Base-by-base conservation (phyloP, 37 sponge, comb jelly and placozoan genomes). In the Chondrilla cf. caribensis region DNA sequence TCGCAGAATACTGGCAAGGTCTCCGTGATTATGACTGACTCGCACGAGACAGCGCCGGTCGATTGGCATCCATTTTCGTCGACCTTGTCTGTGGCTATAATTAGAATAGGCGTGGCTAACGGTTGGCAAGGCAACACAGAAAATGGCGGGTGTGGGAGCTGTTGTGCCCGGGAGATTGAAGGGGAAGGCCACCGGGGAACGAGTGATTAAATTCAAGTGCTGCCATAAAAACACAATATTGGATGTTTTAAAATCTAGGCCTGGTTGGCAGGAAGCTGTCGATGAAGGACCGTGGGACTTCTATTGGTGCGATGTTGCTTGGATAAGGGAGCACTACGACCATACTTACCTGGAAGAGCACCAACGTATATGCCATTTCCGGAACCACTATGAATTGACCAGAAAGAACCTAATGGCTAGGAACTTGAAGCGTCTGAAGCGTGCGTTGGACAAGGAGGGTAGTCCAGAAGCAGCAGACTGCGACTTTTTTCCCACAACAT, bases 371-470 rank as follows among this genome's bases (percentile, higher is more conserved):
- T 93, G 92, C 71, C 99, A 99, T 79, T 99, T 99, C 54, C 80
- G 99, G 38, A 99, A 99, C 79, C 99, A 99, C 76, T 99, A 99
- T 81, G 99, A 99, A 77, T 75, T 99, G 39, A 94, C 95, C 26
- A 67, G 93, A 39, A 99, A 99, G 80, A 99, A 99, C 81, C 86
- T 94, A 5, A 96, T 99, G 99, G 99, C 96, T 0, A 94, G 85
- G 62, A 99, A 99, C 41, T 70, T 99, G 72, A 99, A 96, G 78
- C 70, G 97, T 47, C 78, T 95, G 8, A 85, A 90, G 54, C 94
- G 92, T 60, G 67, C 82, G 35, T 62, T 96, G 24, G 97, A 96
- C 77, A 94, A 90, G 70, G 89, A 90, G 60, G 90, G 91, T 0
- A 94, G 88, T 36, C 40, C 81, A 11, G 95, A 94, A 40, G 91